A percentile compares a stretch with the other conserved stretches of the same genome.
Evolutionary conservation across 2,888 invertebrate genomes (phyloP).

Genomic region (Aphidius colemani): DNA sequence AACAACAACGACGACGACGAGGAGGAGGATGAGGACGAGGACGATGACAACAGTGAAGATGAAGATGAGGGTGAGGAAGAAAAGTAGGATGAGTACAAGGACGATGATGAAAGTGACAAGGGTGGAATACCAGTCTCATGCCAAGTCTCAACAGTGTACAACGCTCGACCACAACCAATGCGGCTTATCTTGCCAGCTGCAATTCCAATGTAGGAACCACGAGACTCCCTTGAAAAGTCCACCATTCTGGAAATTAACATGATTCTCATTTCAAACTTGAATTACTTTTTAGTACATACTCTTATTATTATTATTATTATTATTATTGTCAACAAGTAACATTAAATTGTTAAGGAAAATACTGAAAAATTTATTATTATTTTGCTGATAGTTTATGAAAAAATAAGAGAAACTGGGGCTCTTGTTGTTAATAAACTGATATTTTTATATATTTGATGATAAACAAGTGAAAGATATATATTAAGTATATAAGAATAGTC

Average conservation of each 20-base stretch:
- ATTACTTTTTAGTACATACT: background rate
- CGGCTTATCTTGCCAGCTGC: slow-evolving; percentile 44
- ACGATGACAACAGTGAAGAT: background rate
- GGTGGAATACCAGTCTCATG: background rate
- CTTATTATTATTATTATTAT: background rate
- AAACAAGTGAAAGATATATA: no score
- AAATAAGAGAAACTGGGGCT: no score
- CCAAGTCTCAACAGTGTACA: slow-evolving; percentile 39
- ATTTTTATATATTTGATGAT: no score
- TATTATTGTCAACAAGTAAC: no score
- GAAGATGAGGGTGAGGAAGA: background rate
- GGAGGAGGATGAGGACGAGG: background rate
- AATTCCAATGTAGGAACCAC: slow-evolving; percentile 43
- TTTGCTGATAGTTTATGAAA: no score
- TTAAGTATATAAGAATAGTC: background rate
- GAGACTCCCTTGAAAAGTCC: slow-evolving; percentile 37
- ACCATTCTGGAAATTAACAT: slow-evolving; percentile 40
- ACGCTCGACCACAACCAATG: slow-evolving; percentile 47
- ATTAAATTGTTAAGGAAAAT: no score
- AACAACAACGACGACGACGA: slow-evolving; percentile 11
- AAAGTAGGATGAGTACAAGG: background rate
- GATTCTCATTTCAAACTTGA: background rate
- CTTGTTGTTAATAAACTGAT: no score
- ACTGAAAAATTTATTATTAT: no score
- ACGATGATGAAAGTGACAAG: background rate